Conservation (phyloP, 2,797 vertebrate species). For the Clamator glandarius region DNA sequence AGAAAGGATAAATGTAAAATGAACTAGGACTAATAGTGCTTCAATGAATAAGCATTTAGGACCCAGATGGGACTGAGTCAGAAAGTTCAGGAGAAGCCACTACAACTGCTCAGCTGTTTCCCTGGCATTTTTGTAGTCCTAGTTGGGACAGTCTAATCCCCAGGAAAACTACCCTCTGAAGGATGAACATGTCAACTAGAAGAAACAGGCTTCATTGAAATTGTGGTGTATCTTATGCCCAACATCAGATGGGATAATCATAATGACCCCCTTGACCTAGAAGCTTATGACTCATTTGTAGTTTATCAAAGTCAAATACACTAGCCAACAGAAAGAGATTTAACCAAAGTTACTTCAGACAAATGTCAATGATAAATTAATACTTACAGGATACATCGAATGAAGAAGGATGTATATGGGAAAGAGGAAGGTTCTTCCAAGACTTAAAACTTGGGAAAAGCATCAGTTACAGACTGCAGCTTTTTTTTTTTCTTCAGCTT, state of each 20-base stretch:
- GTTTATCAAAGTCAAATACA: background rate
- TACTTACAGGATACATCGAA: background rate
- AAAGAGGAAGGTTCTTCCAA: conserved; percentile 43
- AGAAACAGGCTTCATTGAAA: background rate
- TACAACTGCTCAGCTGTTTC: background rate
- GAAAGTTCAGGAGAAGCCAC: background rate
- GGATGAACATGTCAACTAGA: background rate
- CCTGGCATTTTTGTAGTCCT: background rate
- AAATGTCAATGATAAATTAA: background rate
- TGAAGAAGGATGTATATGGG: background rate
- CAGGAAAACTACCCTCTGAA: background rate
- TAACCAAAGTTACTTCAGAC: background rate
- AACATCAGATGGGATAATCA: background rate
- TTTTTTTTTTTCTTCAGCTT: conserved; percentile 36
- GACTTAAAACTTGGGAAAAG: conserved; percentile 45
- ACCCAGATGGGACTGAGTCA: background rate
- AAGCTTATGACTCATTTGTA: background rate
- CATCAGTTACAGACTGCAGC: background rate
- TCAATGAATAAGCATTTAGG: background rate
- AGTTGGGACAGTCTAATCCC: background rate
- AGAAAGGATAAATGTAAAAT: background rate
- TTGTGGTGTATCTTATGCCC: background rate
- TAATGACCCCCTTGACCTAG: background rate
- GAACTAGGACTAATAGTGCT: background rate
- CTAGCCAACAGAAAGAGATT: background rate